Conservation (phyloP, 2,888 invertebrate genomes). For the Drosophila mimica region DNA sequence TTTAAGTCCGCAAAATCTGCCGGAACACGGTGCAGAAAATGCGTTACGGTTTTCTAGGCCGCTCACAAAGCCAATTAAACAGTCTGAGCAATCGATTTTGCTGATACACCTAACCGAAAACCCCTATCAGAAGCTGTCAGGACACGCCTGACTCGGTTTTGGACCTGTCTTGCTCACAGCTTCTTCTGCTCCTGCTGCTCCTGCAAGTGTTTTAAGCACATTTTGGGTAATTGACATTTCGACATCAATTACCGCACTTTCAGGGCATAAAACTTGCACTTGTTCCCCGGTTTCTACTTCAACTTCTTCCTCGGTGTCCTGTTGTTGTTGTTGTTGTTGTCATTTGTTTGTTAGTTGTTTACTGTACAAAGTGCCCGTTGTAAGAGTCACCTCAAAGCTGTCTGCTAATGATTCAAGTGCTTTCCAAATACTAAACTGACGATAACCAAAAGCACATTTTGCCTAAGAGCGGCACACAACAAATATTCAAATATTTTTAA, state of each 20-base stretch:
- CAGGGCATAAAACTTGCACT: constrained; percentile 47
- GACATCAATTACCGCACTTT: constrained; percentile 72
- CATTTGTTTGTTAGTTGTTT: constrained; percentile 34
- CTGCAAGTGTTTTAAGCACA: constrained; percentile 69
- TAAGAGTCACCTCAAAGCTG: constrained; percentile 42
- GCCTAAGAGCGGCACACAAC: too few species aligned
- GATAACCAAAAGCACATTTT: constrained; percentile 9
- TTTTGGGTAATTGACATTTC: constrained; percentile 74
- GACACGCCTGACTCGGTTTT: constrained; percentile 5
- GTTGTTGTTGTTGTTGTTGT: constrained; percentile 7
- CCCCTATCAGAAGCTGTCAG: constrained; percentile 24
- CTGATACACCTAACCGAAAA: constrained; percentile 2
- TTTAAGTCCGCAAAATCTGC: constrained; percentile 21
- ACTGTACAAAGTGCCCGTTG: constrained; percentile 40
- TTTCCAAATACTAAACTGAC: constrained; percentile 34
- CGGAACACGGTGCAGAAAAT: constrained; percentile 17
- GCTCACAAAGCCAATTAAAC: constrained; percentile 68
- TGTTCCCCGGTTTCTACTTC: constrained; percentile 2
- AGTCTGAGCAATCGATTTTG: constrained; percentile 65
- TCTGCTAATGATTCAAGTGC: constrained; percentile 58
- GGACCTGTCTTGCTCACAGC: constrained; percentile 28
- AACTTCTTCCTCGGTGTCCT: not conserved
- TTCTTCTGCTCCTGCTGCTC: constrained; percentile 13
- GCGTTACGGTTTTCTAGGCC: constrained; percentile 12
- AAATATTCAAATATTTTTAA: not conserved